Evolutionary conservation across 2,888 invertebrate genomes (phyloP).

Genomic region (Cabera pusaria): DNA sequence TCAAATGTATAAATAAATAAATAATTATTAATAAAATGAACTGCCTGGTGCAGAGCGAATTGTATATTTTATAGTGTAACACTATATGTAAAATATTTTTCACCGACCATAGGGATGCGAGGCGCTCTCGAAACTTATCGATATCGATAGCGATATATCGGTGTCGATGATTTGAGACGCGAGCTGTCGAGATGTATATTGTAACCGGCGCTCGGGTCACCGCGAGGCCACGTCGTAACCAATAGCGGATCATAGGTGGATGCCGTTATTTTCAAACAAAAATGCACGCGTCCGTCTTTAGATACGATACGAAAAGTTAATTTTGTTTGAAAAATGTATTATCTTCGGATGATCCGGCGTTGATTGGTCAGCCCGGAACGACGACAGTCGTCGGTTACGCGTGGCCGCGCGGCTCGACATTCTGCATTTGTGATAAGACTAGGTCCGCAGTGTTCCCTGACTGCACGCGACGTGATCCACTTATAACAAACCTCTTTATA

Average conservation of each 20-base stretch:
- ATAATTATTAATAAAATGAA: slow-evolving; percentile 20
- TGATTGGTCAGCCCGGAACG: too few species aligned
- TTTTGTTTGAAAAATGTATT: too few species aligned
- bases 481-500: slow-evolving; percentile 67
- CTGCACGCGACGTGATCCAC: slow-evolving; percentile 44
- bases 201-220: slow-evolving; percentile 40
- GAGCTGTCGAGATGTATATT: slow-evolving; percentile 22
- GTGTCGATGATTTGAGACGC: slow-evolving; percentile 5
- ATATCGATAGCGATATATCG: slow-evolving; percentile 1
- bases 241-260: slow-evolving; percentile 51
- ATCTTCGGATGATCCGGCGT: too few species aligned
- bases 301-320: too few species aligned
- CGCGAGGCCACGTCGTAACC: slow-evolving; percentile 39
- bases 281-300: slow-evolving; percentile 49
- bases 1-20: slow-evolving; percentile 38
- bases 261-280: too few species aligned
- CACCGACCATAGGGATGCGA: slow-evolving; percentile 20
- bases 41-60: slow-evolving; percentile 45
- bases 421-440: slow-evolving; percentile 68
- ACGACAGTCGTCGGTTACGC: too few species aligned
- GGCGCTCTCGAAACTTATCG: slow-evolving; percentile 22
- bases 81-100: slow-evolving; percentile 17
- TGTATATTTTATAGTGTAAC: slow-evolving; percentile 38
- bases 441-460: slow-evolving; percentile 48
- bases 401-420: too few species aligned